Base-by-base conservation (phyloP, 2,888 invertebrate species). In the Apomyelois bistriatella region DNA sequence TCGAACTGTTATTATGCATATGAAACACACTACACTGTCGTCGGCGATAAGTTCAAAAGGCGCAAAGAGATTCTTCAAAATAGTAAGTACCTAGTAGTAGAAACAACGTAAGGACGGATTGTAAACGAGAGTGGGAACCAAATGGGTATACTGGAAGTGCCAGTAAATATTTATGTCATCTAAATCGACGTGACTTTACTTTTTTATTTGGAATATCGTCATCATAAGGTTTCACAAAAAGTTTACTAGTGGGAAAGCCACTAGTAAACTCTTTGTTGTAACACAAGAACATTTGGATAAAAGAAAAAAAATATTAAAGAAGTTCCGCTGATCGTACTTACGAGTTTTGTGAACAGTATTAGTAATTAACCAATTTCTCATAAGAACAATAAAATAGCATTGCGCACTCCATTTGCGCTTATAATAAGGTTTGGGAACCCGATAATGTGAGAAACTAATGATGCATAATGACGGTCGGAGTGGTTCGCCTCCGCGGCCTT, bases 401-500 rank as follows among this genome's bases (percentile, higher is more conserved):
- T 37, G 17, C 28, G 37, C 48, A 37, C 32, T 22, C 17, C 36
- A 42, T 51, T 51, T 42, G 35, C 22, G 35, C 41, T 40, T 41
- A 10, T 49, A 50, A 40, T 50, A 41, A 42, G 35, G 42, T 51
- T 51, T 51, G 51, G 41, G 35, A 51, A 51, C 42, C 42, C 32
- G 30, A 40, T 41, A 50, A 36, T 55, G 50, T 38, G 43, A 41
- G 47, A 15, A 32, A 48, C 52, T 54, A 53, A 58, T 56, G 55
- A 55, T 37, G 54, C 56, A 57, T 58, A 62, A 65, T 68, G 68
- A 58, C 60, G 56, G 57, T 62, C n/a, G 68, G 48, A 66, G 65
- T 61, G 46, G 55, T 56, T 60, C 57, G 54, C 61, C 58, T 64
- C 66, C 65, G 57, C 62, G 57, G 59, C 63, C 61, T 60, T 63